Percentiles rank a stretch among this genome's conserved stretches.
phyloP scores from a whole-genome alignment of 1,140 invertebrate species.

The Neodiprion fabricii region DNA sequence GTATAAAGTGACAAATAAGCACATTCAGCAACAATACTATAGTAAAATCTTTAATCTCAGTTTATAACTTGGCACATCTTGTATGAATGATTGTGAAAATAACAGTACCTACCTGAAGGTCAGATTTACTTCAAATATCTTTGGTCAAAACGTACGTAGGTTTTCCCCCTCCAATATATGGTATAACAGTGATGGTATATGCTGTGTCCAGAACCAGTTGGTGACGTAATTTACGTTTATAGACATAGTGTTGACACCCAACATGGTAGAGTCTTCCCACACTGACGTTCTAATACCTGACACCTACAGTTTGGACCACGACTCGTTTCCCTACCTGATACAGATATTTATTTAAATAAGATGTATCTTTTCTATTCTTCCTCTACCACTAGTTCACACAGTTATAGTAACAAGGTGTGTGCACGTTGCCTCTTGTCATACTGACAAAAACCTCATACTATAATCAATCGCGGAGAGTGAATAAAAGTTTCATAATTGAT shows the following conservation, averaged over 20 bases:
- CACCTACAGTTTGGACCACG: constrained; percentile 31
- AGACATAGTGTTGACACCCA: constrained; percentile 44
- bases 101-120: too few relatives aligned
- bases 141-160: too few relatives aligned
- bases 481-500: too few relatives aligned
- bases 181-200: constrained; percentile 15
- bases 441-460: too few relatives aligned
- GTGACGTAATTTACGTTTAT: constrained; percentile 57
- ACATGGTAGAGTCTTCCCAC: constrained; percentile 48
- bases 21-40: too few relatives aligned
- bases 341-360: constrained; percentile 35
- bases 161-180: too few relatives aligned
- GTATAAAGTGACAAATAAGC: too few relatives aligned
- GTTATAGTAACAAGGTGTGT: constrained; percentile 38
- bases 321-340: constrained; percentile 30
- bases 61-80: too few relatives aligned
- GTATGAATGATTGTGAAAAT: too few relatives aligned
- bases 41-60: too few relatives aligned
- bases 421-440: neutral
- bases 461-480: too few relatives aligned
- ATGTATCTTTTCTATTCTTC: constrained; percentile 51
- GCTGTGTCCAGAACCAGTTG: constrained; percentile 50
- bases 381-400: constrained; percentile 29
- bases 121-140: too few relatives aligned
- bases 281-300: constrained; percentile 22